Percentiles rank a stretch among this genome's conserved stretches.
Conservation (phyloP, 2,113 vertebrate genomes). For the Hiodon alosoides region DNA sequence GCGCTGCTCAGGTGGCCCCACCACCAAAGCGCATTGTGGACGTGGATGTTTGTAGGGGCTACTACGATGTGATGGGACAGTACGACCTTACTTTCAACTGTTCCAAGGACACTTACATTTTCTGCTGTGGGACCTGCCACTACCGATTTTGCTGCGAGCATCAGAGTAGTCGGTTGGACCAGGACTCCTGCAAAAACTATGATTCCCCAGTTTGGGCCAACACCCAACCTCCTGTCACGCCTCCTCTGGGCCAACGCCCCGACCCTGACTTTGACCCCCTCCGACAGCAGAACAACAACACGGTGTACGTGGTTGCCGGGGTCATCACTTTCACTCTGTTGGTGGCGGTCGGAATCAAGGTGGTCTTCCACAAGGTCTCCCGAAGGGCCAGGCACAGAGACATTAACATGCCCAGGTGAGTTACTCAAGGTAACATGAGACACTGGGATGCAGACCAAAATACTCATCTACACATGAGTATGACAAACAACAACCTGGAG, state of each 20-base stretch:
- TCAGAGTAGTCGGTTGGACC: conserved; percentile 74
- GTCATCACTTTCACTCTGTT: conserved; percentile 84
- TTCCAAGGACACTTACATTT: conserved; percentile 77
- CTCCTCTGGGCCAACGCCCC: conserved; percentile 47
- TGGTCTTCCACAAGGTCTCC: conserved; percentile 83
- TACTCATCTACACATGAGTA: too few species aligned
- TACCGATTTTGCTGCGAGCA: conserved; percentile 91
- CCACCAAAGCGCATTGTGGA: conserved; percentile 66
- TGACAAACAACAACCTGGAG: too few species aligned
- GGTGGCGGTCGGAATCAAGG: conserved; percentile 74
- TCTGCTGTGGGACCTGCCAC: conserved; percentile 87
- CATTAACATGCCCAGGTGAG: conserved; percentile 82
- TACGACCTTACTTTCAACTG: conserved; percentile 86
- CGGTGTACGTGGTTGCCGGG: conserved; percentile 81
- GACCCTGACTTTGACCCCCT: conserved; percentile 65
- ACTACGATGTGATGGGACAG: conserved; percentile 88
- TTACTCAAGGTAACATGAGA: too few species aligned
- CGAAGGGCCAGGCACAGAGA: conserved; percentile 75
- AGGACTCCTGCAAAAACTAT: conserved; percentile 79
- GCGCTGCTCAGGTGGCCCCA: conserved; percentile 61
- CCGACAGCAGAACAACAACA: conserved; percentile 71
- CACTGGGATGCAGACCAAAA: too few species aligned
- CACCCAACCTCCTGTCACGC: conserved; percentile 58
- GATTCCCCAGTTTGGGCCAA: conserved; percentile 74
- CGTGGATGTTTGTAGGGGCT: conserved; percentile 77